Evolutionary conservation across 2,113 vertebrate species (phyloP).

Genomic region (Brachyhypopomus occidentalis): DNA sequence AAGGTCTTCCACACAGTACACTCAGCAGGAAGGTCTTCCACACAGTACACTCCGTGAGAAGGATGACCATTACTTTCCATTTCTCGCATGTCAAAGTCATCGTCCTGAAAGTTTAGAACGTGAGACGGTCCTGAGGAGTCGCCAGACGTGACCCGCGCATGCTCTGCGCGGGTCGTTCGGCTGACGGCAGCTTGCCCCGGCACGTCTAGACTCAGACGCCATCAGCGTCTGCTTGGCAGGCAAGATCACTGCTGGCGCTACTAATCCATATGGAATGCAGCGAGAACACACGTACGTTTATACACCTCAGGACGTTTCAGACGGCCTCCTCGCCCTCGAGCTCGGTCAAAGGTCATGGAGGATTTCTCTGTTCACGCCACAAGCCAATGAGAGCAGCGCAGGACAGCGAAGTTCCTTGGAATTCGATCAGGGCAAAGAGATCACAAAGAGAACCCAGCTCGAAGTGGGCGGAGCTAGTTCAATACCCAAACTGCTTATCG

Average conservation of each 20-base stretch:
- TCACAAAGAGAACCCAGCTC: not conserved
- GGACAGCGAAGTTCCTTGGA: not conserved
- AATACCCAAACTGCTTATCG: constrained; percentile 12
- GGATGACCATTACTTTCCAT: not conserved
- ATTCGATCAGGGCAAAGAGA: constrained; percentile 22
- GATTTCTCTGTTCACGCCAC: constrained; percentile 27
- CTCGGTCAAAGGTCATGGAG: constrained; percentile 49
- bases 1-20: too few relatives aligned
- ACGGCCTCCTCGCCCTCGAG: constrained; percentile 39
- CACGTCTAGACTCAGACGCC: constrained; percentile 27
- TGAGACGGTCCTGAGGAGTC: not conserved
- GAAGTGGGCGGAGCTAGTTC: constrained; percentile 10
- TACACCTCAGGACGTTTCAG: constrained; percentile 44
- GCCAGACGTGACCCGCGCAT: not conserved
- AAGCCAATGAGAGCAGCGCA: constrained; percentile 25
- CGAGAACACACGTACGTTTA: constrained; percentile 53
- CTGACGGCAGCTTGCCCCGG: not conserved
- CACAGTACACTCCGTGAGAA: too few relatives aligned
- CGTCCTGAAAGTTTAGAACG: not conserved
- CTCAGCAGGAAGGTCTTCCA: too few relatives aligned
- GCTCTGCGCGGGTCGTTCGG: not conserved
- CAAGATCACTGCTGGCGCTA: constrained; percentile 44
- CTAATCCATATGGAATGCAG: constrained; percentile 61
- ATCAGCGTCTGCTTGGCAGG: constrained; percentile 39
- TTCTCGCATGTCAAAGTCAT: not conserved